Conservation (phyloP, 1,140 invertebrate genomes). For the Spodoptera litura region DNA sequence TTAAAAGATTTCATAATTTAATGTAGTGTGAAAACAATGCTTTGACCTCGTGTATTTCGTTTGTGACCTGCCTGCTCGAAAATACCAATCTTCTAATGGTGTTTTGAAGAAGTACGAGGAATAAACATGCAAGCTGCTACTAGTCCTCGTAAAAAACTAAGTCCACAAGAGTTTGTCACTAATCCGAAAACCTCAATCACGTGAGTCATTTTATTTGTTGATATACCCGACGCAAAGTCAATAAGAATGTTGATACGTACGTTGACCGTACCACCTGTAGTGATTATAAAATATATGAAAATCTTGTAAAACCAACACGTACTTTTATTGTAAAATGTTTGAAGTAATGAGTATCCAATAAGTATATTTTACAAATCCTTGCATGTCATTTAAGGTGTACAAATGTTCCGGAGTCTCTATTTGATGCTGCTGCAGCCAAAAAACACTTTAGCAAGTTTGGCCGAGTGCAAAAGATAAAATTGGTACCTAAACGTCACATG, state of each 20-base stretch:
- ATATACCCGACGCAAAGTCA: slow-evolving; percentile 3
- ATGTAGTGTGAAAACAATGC: not conserved
- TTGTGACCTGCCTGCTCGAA: not conserved
- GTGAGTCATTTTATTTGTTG: slow-evolving; percentile 61
- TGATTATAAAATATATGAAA: too few relatives aligned
- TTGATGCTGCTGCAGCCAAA: slow-evolving; percentile 87
- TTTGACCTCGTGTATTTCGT: slow-evolving; percentile 14
- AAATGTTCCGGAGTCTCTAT: slow-evolving; percentile 88
- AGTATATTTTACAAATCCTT: too few relatives aligned
- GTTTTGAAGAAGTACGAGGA: slow-evolving; percentile 1
- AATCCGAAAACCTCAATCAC: slow-evolving; percentile 76
- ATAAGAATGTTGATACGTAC: too few relatives aligned
- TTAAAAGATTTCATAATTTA: not conserved
- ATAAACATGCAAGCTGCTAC: slow-evolving; percentile 41
- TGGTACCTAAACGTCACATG: slow-evolving; percentile 87
- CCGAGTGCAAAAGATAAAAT: slow-evolving; percentile 86
- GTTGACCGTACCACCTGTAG: too few relatives aligned
- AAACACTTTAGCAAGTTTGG: slow-evolving; percentile 90
- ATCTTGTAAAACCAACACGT: too few relatives aligned
- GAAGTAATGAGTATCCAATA: too few relatives aligned
- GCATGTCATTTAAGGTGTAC: slow-evolving; percentile 83
- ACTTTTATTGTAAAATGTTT: not conserved
- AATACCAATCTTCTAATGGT: slow-evolving; percentile 17
- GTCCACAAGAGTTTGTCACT: slow-evolving; percentile 55
- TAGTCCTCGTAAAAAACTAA: slow-evolving; percentile 69